A percentile compares a stretch with the other conserved stretches of the same genome.
Evolutionary conservation across 2,113 vertebrate genomes (phyloP).

Genomic region (Pardalotus punctatus): DNA sequence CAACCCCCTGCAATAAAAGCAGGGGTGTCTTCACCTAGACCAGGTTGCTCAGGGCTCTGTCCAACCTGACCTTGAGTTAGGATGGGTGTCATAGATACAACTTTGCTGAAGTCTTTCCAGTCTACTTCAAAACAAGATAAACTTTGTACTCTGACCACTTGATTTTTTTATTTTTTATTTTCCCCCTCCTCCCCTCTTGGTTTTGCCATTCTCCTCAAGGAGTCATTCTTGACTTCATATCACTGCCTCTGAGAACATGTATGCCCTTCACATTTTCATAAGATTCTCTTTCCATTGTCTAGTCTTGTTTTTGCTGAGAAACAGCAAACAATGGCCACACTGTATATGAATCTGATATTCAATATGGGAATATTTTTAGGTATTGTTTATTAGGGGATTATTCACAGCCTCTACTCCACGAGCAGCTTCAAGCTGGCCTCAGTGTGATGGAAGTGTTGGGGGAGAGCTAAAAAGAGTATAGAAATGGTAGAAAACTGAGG

Average conservation of each 20-base stretch:
- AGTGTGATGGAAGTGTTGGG: background rate
- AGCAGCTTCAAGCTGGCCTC: background rate
- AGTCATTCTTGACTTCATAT: background rate
- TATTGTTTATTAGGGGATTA: background rate
- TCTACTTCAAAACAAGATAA: background rate
- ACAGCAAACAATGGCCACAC: background rate
- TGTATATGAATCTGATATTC: background rate
- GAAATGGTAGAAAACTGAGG: background rate
- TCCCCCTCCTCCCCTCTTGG: background rate
- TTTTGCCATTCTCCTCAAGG: background rate
- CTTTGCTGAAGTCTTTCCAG: background rate
- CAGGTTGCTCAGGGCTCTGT: background rate
- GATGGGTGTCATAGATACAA: background rate
- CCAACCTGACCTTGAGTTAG: background rate
- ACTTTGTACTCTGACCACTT: background rate
- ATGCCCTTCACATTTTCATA: background rate
- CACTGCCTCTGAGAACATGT: background rate
- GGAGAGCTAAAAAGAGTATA: background rate
- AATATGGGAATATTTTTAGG: background rate
- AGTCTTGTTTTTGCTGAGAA: background rate
- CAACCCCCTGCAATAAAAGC: background rate
- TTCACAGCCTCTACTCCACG: background rate
- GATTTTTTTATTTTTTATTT: background rate
- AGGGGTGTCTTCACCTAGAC: too few species aligned
- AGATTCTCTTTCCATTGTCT: background rate